These are phyloP conservation scores for Heliconius ismenius DNA, from an alignment of 2,888 invertebrate genomes.

Conservation along the genomic window DNA sequence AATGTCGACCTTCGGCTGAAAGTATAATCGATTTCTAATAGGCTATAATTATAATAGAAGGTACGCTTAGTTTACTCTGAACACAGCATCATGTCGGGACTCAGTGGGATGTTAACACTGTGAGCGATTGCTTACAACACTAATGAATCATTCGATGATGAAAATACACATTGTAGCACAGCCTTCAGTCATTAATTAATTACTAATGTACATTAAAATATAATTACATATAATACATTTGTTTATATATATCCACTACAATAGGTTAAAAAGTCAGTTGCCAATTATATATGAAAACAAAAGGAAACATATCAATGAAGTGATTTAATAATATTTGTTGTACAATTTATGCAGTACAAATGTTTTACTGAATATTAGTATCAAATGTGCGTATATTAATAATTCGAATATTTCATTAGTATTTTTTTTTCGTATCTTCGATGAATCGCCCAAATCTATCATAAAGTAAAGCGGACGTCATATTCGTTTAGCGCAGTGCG, in stretches of 20 bases:
- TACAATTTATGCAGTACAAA: neutral
- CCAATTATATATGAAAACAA: neutral
- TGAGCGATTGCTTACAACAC: neutral
- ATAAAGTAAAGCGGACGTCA: conserved; percentile 27
- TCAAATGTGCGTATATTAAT: conserved; percentile 5
- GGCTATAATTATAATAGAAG: conserved; percentile 27
- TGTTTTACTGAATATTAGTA: conserved; percentile 7
- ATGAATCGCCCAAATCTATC: neutral
- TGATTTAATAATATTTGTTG: neutral
- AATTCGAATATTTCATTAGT: conserved; percentile 13
- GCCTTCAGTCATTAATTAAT: conserved; percentile 8
- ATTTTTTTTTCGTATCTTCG: neutral
- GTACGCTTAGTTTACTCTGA: conserved; percentile 34
- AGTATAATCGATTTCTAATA: conserved; percentile 19
- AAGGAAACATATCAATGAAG: neutral
- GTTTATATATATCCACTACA: neutral
- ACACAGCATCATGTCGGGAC: conserved; percentile 33
- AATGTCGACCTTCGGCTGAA: conserved; percentile 7
- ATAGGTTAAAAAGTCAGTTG: neutral
- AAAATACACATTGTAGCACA: conserved; percentile 17
- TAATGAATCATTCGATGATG: conserved; percentile 20
- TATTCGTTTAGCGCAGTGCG: conserved; percentile 44
- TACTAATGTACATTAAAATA: neutral
- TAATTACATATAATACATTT: neutral
- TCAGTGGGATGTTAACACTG: conserved; percentile 20